Conservation (phyloP, 2,113 vertebrate species). For the Thinocorus orbignyianus region DNA sequence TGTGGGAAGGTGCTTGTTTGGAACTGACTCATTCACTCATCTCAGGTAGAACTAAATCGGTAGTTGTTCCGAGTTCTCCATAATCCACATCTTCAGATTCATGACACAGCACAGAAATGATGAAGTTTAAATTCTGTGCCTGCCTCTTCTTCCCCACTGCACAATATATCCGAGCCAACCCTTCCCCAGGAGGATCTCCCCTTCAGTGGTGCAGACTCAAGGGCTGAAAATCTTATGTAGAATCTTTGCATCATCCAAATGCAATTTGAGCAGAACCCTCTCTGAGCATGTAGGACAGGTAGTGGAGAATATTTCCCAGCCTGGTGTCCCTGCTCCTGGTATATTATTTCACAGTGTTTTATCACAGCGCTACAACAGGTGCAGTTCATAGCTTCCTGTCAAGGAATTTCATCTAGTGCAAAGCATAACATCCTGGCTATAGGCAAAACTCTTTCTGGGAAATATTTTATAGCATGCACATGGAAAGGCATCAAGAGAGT, state of each 20-base stretch:
- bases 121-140: not conserved
- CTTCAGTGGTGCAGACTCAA: not conserved
- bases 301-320: not conserved
- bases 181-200: not conserved
- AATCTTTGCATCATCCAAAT: not conserved
- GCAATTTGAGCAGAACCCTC: not conserved
- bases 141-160: not conserved
- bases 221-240: not conserved
- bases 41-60: not conserved
- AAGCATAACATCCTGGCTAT: not conserved
- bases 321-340: not conserved
- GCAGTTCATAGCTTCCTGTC: not conserved
- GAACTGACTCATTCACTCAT: not conserved
- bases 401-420: not conserved
- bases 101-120: not conserved
- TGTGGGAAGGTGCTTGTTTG: not conserved
- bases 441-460: not conserved
- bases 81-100: not conserved
- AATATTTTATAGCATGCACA: not conserved
- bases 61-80: not conserved
- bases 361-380: not conserved
- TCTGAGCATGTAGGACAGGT: not conserved
- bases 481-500: conserved; percentile 4
- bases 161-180: not conserved
- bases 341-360: not conserved